phyloP scores from a whole-genome alignment of 2,888 invertebrate genomes.

The Tetranychus piercei region DNA sequence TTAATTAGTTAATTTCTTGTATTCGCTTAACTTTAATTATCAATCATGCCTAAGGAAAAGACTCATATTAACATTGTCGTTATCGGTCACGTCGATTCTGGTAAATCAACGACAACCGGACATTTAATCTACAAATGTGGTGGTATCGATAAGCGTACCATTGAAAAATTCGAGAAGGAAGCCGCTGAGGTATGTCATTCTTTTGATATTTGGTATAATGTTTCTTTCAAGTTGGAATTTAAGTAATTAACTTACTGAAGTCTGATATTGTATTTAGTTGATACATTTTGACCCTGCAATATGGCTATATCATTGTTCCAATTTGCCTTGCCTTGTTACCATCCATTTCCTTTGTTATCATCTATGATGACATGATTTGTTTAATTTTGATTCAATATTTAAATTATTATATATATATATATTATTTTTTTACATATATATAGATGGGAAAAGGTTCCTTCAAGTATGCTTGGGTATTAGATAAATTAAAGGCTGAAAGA shows the following conservation, averaged over 20 bases:
- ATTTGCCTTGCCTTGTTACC: neutral
- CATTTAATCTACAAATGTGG: constrained; percentile 99
- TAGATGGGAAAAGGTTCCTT: constrained; percentile 98
- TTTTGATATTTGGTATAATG: neutral
- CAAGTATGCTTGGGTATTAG: constrained; percentile 99
- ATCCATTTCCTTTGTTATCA: neutral
- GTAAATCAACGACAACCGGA: constrained; percentile 89
- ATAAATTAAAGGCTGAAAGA: constrained; percentile 99
- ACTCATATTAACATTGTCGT: constrained; percentile 96
- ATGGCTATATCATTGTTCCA: neutral
- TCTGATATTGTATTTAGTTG: neutral
- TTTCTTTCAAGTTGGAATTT: too few relatives aligned
- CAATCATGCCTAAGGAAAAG: constrained; percentile 54
- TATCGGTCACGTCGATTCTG: constrained; percentile 96
- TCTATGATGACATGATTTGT: neutral
- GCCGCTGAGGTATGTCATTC: constrained; percentile 55
- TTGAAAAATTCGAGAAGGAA: constrained; percentile 99
- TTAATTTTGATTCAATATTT: neutral
- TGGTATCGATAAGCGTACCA: constrained; percentile 99
- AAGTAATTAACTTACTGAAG: too few relatives aligned
- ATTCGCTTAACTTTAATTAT: neutral
- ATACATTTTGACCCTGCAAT: neutral
- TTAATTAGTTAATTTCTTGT: too few relatives aligned
- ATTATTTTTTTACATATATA: neutral
- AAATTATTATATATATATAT: neutral